Conservation (phyloP, 2,888 invertebrate genomes). For the Drosophila hamatofila region DNA sequence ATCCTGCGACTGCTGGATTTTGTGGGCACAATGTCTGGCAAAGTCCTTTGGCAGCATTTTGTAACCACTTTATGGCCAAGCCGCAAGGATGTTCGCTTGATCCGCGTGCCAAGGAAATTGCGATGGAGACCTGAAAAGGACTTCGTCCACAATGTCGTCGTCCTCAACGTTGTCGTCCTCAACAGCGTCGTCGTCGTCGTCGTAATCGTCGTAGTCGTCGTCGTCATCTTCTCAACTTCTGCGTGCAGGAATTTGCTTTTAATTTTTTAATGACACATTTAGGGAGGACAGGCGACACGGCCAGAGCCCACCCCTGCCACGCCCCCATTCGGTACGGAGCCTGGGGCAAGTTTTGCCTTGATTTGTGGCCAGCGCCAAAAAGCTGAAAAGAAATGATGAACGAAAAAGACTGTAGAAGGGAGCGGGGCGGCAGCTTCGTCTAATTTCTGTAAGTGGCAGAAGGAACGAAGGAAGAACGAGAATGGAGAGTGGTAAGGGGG, state of each 20-base stretch:
- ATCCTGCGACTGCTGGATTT: constrained; percentile 40
- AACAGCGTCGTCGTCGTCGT: constrained; percentile 27
- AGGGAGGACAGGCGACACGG: constrained; percentile 23
- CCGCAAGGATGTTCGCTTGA: constrained; percentile 42
- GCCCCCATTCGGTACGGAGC: not conserved
- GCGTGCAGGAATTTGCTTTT: constrained; percentile 67
- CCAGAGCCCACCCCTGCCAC: too few relatives aligned
- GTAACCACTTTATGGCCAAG: constrained; percentile 52
- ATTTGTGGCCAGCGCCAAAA: constrained; percentile 51
- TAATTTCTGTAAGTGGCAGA: constrained; percentile 56
- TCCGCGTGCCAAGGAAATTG: constrained; percentile 10
- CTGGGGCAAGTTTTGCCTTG: constrained; percentile 37
- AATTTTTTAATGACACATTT: constrained; percentile 77
- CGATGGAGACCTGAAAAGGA: constrained; percentile 35
- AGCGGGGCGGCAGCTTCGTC: constrained; percentile 8
- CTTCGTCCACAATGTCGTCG: constrained; percentile 39
- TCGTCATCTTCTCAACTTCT: constrained; percentile 9
- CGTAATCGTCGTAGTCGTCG: not conserved
- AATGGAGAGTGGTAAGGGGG: too few relatives aligned
- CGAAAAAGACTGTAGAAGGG: not conserved
- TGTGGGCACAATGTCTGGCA: constrained; percentile 45
- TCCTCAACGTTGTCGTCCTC: constrained; percentile 11
- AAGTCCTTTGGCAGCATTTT: constrained; percentile 46
- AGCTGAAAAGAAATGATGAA: constrained; percentile 11
- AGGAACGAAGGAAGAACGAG: not conserved